phyloP scores from a whole-genome alignment of 2,797 vertebrate species.

The Sparus aurata region DNA sequence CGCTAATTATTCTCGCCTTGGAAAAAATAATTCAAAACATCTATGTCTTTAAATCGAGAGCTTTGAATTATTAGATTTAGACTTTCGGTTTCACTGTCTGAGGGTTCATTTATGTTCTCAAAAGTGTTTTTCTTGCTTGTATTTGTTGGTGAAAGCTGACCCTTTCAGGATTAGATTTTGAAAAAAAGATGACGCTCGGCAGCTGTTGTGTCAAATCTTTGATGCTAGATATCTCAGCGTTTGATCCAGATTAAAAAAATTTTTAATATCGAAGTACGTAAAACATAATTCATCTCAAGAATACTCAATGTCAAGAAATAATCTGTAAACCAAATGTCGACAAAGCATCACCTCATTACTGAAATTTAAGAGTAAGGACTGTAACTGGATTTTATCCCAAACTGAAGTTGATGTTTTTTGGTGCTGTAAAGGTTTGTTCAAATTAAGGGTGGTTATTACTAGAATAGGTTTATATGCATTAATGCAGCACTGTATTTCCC shows the following conservation, averaged over 20 bases:
- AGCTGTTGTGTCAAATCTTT: conserved; percentile 26
- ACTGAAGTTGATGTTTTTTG: neutral
- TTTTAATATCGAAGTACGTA: neutral
- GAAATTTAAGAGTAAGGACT: neutral
- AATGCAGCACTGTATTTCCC: too few relatives aligned
- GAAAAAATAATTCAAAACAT: conserved; percentile 28
- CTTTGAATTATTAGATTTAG: neutral
- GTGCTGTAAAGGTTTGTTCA: too few relatives aligned
- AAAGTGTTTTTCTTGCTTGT: neutral
- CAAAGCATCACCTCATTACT: neutral
- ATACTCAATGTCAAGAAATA: neutral
- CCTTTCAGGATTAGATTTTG: conserved; percentile 44
- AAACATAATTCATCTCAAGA: conserved; percentile 9
- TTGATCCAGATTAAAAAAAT: conserved; percentile 23
- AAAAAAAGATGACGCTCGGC: conserved; percentile 11
- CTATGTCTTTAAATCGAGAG: conserved; percentile 10
- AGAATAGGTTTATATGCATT: too few relatives aligned
- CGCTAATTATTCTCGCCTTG: conserved; percentile 47
- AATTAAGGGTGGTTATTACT: too few relatives aligned
- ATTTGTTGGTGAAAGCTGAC: conserved; percentile 24
- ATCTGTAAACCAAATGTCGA: neutral
- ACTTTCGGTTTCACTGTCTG: neutral
- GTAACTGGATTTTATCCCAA: neutral
- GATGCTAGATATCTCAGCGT: conserved; percentile 21
- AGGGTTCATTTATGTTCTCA: conserved; percentile 15